Base-by-base conservation (phyloP, 1,140 invertebrate genomes). In the Homalodisca vitripennis region DNA sequence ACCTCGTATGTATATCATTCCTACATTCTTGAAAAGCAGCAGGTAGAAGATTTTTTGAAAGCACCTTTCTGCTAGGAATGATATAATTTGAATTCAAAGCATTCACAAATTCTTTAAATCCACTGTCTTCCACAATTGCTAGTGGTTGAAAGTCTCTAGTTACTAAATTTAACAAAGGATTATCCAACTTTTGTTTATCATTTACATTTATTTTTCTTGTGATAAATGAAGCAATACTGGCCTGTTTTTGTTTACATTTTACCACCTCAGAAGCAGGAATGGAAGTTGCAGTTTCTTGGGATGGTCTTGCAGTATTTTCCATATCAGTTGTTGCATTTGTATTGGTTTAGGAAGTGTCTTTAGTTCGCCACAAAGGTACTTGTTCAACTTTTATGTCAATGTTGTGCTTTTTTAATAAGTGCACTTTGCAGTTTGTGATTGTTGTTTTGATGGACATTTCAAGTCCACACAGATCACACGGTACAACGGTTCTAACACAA, bases 111-210 rank as follows among this genome's bases (percentile, higher is more conserved):
- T 72, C 63, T 66, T 22, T 0, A 32, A 74, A 74, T 1, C 68
- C 72, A 12, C 32, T 32, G 26, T 73, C 72, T 53, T 75, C 71
- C 17, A 74, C 72, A 22, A 74, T 26, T 17, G 30, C 10, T 17
- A 64, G 34, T 17, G 62, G 34, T 17, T 64, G 62, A 34, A n/a
- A n/a, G 62, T 64, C 62, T 51, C 60, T 72, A 12, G 24, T 60
- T 27, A 60, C 26, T 30, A 60, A 24, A 14, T 10, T 22, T 10
- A 60, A 26, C 2, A 60, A 26, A 60, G 13, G 27, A 6, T 30
- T 60, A 24, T 60, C 55, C 10, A 60, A 30, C n/a, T 60, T 60
- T 24, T 30, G 26, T 60, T 27, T 60, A 6, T 60, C 22, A 12
- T 12, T n/a, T 27, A 12, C 55, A 27, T 26, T 60, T 14, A 60